Conservation (phyloP, 2,888 invertebrate species). For the Julus scanicus region DNA sequence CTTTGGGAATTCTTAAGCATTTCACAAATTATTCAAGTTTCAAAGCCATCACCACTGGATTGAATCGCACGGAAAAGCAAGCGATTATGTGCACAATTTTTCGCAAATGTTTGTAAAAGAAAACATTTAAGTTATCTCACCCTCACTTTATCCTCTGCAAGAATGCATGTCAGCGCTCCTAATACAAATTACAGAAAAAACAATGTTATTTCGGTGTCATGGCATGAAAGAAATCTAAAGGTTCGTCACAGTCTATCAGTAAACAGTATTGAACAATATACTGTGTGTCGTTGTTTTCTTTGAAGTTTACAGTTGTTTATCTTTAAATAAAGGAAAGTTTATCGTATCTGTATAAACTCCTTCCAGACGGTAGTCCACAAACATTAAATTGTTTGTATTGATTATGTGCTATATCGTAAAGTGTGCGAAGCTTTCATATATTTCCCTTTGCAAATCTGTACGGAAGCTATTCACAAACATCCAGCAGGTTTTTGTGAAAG, state of each 20-base stretch:
- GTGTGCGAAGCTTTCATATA: not conserved
- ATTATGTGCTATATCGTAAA: not conserved
- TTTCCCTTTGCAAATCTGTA: not conserved
- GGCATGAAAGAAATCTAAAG: not conserved
- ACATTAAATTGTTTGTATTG: slow-evolving; percentile 9
- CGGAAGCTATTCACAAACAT: not conserved
- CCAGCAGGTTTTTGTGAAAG: not conserved
- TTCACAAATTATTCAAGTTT: not conserved
- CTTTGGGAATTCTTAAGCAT: not conserved
- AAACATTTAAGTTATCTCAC: not conserved
- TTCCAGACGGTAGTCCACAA: slow-evolving; percentile 21
- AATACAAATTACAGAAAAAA: slow-evolving; percentile 8
- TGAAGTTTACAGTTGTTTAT: slow-evolving; percentile 14
- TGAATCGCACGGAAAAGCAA: slow-evolving; percentile 9
- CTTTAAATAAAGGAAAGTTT: slow-evolving; percentile 20
- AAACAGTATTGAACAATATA: not conserved
- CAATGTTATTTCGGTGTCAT: not conserved
- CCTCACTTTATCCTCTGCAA: slow-evolving; percentile 32
- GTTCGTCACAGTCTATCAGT: not conserved
- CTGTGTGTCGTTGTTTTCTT: slow-evolving; percentile 23
- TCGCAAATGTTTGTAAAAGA: not conserved
- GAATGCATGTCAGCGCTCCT: slow-evolving; percentile 28
- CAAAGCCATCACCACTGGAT: slow-evolving; percentile 36
- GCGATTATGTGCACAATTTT: not conserved
- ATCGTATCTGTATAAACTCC: slow-evolving; percentile 1